Conservation (phyloP, 2,797 vertebrate species). For the Pseudochaenichthys georgianus region DNA sequence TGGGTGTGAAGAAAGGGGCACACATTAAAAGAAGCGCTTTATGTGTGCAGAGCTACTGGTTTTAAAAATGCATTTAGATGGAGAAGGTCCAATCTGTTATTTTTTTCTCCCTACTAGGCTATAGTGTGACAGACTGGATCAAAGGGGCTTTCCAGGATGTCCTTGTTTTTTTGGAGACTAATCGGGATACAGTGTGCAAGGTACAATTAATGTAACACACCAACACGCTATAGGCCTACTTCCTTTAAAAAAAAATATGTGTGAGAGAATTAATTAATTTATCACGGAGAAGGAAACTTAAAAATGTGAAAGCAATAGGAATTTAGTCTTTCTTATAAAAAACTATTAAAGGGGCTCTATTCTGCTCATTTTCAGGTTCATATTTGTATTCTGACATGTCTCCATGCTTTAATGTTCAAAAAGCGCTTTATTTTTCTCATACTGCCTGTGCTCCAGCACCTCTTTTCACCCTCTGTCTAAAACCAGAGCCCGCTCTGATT, state of each 20-base stretch:
- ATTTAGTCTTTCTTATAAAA: constrained; percentile 36
- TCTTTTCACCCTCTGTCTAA: too few relatives aligned
- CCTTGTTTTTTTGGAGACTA: constrained; percentile 76
- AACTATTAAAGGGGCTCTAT: constrained; percentile 7
- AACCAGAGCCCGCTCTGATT: too few relatives aligned
- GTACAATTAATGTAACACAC: constrained; percentile 58
- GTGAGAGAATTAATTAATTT: constrained; percentile 18
- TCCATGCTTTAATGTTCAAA: too few relatives aligned
- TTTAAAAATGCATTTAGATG: constrained; percentile 82
- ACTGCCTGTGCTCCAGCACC: too few relatives aligned
- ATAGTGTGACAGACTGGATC: constrained; percentile 81
- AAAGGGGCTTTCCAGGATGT: constrained; percentile 81
- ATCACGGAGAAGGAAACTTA: not conserved
- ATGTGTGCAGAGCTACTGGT: constrained; percentile 79
- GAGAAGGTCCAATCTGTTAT: constrained; percentile 81
- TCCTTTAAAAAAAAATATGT: constrained; percentile 50
- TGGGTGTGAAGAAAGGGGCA: constrained; percentile 88
- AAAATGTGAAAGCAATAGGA: constrained; percentile 19
- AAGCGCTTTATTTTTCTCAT: too few relatives aligned
- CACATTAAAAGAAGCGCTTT: constrained; percentile 85
- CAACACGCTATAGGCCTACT: constrained; percentile 50
- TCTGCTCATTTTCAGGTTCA: too few relatives aligned
- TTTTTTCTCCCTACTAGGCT: constrained; percentile 63
- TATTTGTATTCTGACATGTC: too few relatives aligned
- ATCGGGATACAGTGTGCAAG: constrained; percentile 70